Percentiles rank a stretch among this genome's conserved stretches.
Conservation (phyloP, 2,888 invertebrate species). For the Drosophila buzzatii region DNA sequence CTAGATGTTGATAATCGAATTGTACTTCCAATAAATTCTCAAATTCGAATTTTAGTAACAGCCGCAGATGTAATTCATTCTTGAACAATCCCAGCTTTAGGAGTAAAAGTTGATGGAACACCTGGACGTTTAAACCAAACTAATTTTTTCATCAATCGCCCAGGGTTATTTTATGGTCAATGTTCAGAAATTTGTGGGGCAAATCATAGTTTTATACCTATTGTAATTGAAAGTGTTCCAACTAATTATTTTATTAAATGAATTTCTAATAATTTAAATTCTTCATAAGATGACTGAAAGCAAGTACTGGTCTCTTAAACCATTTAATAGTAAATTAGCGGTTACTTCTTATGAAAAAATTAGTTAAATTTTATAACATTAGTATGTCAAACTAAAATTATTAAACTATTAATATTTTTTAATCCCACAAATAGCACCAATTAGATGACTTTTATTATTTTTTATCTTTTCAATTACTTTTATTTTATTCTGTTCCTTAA, state of each 20-base stretch:
- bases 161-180: neutral
- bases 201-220: neutral
- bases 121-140: neutral
- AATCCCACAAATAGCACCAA: conserved; percentile 89
- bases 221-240: neutral
- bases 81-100: neutral
- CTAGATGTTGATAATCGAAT: neutral
- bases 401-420: conserved; percentile 87
- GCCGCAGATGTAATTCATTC: neutral
- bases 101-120: neutral
- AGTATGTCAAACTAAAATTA: conserved; percentile 84
- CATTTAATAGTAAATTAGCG: conserved; percentile 88
- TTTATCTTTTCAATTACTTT: conserved; percentile 84
- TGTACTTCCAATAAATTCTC: neutral
- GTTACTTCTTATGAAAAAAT: conserved; percentile 83
- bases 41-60: neutral
- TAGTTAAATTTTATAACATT: neutral
- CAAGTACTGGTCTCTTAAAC: conserved; percentile 91
- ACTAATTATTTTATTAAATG: neutral
- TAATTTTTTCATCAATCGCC: neutral
- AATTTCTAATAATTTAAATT: conserved; percentile 81
- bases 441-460: no score
- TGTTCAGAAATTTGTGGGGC: neutral
- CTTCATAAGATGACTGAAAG: conserved; percentile 89
- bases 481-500: conserved; percentile 86